Evolutionary conservation across 2,113 vertebrate genomes (phyloP), one percentile per base, ranked within the genome.

Genomic region (Platichthys stellatus): DNA sequence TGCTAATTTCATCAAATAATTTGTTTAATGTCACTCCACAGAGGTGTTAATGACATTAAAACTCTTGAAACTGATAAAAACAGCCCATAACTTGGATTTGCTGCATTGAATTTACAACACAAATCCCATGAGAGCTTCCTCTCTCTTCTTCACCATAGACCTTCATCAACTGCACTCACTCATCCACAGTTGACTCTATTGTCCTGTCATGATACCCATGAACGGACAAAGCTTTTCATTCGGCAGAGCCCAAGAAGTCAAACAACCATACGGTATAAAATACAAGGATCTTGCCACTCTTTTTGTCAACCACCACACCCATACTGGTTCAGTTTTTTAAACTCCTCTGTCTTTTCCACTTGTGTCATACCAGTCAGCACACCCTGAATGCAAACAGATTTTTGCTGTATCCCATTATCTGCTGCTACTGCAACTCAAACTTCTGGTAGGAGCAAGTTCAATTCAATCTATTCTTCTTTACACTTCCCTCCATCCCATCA

Each of bases 391-490:
- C 11, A 43, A 13, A 43, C 28, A 7, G 5, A 31, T 6, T 31
- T 31, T 31, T 31, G 31, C 6, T 31, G 31, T 31, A 31, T 31
- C 31, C 20, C 40, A 62, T 74, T 65, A 53, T 76, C 26, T 64
- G 35, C 51, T 69, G 63, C 43, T 31, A 7, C 31, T 60, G 15
- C 23, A 11, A n/a, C 28, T 68, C 54, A 49, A 49, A 57, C 21
- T 76, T 28, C 15, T 26, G 72, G 31, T 72, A 53, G 73, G 57
- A 85, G 66, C 47, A 3, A 10, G 4, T 69, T 69, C 17, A 28
- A 70, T 74, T 69, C 28, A 45, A 76, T 73, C 31, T 56, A 9
- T 54, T 80, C 21, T 63, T 18, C 45, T 49, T 17, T 49, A 49
- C 15, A 20, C 24, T 38, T 56, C 74, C 54, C 56, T 49, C 28